Evolutionary conservation across 2,797 vertebrate genomes (phyloP), one percentile per base, ranked within the genome.

Genomic region (Anguilla obscura): DNA sequence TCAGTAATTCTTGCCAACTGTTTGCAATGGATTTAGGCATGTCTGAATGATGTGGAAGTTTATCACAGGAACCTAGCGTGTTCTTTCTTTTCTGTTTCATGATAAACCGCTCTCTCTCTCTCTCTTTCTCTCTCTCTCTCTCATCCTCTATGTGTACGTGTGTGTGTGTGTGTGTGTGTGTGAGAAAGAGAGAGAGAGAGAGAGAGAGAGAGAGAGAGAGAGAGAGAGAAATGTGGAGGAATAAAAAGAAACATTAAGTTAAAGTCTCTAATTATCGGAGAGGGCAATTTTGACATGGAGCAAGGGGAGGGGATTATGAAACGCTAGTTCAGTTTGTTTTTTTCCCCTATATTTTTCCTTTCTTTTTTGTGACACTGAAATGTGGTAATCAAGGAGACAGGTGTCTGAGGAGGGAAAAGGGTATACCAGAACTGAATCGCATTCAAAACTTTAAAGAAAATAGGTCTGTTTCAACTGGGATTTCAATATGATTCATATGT

Each of bases 1-100:
- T n/a, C 79, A 82, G 24, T 82, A 50, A 82, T 82, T 45, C 45
- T 10, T n/a, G 79, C 45, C 79, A 82, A 50, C 21, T 50, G 79
- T 82, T 50, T 50, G 79, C 79, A 50, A 24, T 82, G 14, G 24
- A 18, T 50, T 1, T 36, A 45, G 74, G 9, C n/a, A 27, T 0
- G 69, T 71, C 33, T 76, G 33, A 76, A 76, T 76, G 36, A 76
- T 16, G 36, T 21, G 18, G 33, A 16, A 3, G 14, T 40, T 36
- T 21, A 36, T 36, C 12, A 76, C 27, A 30, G 33, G 69, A 74
- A 74, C 33, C 33, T 76, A 76, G 30, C 33, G 0, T 40, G 12
- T 76, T 40, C 24, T n/a, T 6, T 74, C 69, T 74, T 74, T 9
- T 74, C 30, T 74, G 10, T 8, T 10, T 33, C 9, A 33, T 10